phyloP scores from a whole-genome alignment of 2,797 vertebrate genomes.

The Thalassophryne amazonica region DNA sequence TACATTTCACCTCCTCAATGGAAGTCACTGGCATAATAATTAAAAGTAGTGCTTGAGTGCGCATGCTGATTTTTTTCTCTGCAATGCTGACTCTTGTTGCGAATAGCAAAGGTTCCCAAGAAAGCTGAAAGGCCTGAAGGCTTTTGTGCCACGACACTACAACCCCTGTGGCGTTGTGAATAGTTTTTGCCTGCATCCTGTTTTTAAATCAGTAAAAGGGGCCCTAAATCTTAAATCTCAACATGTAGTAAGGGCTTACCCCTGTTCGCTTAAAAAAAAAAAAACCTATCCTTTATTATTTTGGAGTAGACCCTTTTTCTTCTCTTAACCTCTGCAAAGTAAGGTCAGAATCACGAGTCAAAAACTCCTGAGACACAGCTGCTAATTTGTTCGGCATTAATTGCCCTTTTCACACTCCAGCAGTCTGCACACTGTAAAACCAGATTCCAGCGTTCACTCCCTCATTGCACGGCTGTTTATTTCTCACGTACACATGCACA shows the following conservation, averaged over 20 bases:
- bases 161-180: constrained; percentile 47
- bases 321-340: constrained; percentile 34
- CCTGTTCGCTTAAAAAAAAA: constrained; percentile 41
- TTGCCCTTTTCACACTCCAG: no score
- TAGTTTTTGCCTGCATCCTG: constrained; percentile 31
- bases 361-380: no score
- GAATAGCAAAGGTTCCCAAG: constrained; percentile 59
- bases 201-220: constrained; percentile 30
- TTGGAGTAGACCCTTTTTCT: constrained; percentile 13
- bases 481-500: no score
- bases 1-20: constrained; percentile 31
- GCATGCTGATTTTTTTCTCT: constrained; percentile 29
- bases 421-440: no score
- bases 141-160: constrained; percentile 47
- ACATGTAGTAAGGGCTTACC: constrained; percentile 7
- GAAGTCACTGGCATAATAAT: constrained; percentile 60
- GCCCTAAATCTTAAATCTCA: constrained; percentile 32
- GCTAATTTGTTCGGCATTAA: no score
- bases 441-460: no score
- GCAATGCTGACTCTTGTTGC: constrained; percentile 61
- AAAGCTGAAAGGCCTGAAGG: constrained; percentile 47
- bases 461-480: no score
- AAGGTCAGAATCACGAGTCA: no score
- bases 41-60: constrained; percentile 55
- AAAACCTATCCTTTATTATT: constrained; percentile 34